phyloP scores from a whole-genome alignment of 2,113 vertebrate genomes.

The Colossoma macropomum region DNA sequence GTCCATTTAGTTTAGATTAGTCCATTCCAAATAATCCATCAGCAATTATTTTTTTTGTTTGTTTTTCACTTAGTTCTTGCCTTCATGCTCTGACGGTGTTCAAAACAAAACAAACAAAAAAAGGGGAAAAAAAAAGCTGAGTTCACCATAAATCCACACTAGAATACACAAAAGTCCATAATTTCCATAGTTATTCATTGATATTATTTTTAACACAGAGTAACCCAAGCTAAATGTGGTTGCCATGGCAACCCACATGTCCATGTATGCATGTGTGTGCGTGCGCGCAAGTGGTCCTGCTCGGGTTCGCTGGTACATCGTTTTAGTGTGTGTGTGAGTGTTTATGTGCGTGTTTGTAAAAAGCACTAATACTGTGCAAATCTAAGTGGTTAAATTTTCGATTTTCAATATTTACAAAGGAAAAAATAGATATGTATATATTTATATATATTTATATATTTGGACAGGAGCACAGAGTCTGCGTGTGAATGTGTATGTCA shows the following conservation, averaged over 20 bases:
- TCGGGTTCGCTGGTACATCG: constrained; percentile 39
- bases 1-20: not conserved
- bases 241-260: constrained; percentile 46
- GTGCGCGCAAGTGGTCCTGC: constrained; percentile 28
- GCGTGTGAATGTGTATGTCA: constrained; percentile 78
- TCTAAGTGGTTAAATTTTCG: constrained; percentile 17
- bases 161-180: constrained; percentile 43
- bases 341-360: constrained; percentile 48
- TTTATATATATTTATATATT: constrained; percentile 76
- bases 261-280: constrained; percentile 18
- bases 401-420: constrained; percentile 58
- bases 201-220: constrained; percentile 39
- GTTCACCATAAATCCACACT: constrained; percentile 50
- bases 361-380: constrained; percentile 59
- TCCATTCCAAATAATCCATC: not conserved
- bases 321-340: constrained; percentile 39
- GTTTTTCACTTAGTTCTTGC: no score
- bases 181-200: constrained; percentile 35
- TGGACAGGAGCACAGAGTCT: constrained; percentile 79
- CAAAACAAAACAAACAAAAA: not conserved
- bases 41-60: no score
- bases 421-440: constrained; percentile 46
- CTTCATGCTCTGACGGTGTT: not conserved
- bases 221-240: constrained; percentile 43
- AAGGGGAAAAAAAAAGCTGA: not conserved